Base-by-base conservation (phyloP, 2,113 vertebrate species). In the Suricata suricatta region DNA sequence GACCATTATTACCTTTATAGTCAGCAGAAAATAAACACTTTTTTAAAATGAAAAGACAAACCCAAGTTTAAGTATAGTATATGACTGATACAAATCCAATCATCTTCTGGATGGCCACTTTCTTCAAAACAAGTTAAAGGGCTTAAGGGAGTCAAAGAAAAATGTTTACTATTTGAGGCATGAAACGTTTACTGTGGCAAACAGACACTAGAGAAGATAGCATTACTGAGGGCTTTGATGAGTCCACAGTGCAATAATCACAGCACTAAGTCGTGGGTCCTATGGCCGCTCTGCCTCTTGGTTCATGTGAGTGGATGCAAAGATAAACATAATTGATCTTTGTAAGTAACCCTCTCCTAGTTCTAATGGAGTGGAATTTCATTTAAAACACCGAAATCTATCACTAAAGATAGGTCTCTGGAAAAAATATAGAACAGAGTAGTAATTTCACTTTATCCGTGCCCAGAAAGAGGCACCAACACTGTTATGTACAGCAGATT, bases 1-100 rank as follows among this genome's bases (percentile, higher is more conserved):
- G 69, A 77, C 12, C n/a, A 88, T 44, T 95, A 83, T 71, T 72
- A 80, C 31, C 77, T 69, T 90, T 57, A 85, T 29, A 90, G 52
- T 72, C 74, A 68, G 47, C 29, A 95, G 27, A 25, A 71, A 76
- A 89, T 50, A 54, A 54, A 31, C 13, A 3, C 25, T 54, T 77
- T 64, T 92, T 71, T 8, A 16, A 93, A 93, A 82, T 44, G 23
- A 87, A 68, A 94, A 96, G 47, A 83, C 5, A 88, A 84, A 69
- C 17, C 15, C 60, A 79, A 64, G 77, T 92, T 35, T 87, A 93
- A 71, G 25, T 25, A 88, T 1, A 92, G 77, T 47, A 29, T 69
- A 52, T 50, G 68, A 74, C 19, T 79, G 0, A 88, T 41, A 87
- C 15, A 88, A 72, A 95, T 95, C 54, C 9, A 84, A 60, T 77